Percentiles rank a stretch among this genome's conserved stretches.
Evolutionary conservation across 2,113 vertebrate genomes (phyloP).

Genomic region (Melanerpes formicivorus): DNA sequence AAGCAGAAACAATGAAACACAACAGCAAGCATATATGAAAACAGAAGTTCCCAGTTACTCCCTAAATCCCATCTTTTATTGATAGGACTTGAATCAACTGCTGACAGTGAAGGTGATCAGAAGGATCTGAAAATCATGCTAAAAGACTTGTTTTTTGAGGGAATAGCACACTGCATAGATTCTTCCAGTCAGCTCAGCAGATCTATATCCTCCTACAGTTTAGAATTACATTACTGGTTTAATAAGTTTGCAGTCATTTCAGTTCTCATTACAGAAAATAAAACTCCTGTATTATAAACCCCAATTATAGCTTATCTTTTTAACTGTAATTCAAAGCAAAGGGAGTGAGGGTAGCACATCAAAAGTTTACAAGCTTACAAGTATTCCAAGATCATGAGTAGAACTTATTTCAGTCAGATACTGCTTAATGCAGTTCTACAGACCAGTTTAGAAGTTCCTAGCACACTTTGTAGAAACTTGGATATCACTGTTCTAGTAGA

Average conservation of each 20-base stretch:
- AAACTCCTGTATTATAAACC: not conserved
- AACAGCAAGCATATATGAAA: not conserved
- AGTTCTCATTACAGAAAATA: not conserved
- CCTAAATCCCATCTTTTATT: not conserved
- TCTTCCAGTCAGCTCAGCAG: not conserved
- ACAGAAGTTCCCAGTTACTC: not conserved
- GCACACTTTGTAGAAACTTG: not conserved
- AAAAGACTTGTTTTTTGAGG: not conserved
- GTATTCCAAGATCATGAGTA: not conserved
- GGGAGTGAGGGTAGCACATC: not conserved
- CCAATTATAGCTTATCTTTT: not conserved
- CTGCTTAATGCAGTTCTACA: not conserved
- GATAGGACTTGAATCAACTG: not conserved
- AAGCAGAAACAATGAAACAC: not conserved
- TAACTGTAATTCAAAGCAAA: rapidly evolving
- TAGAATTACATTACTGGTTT: not conserved
- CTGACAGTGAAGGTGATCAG: not conserved
- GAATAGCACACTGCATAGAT: not conserved
- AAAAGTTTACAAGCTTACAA: not conserved
- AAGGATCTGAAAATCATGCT: not conserved
- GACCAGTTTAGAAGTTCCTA: not conserved
- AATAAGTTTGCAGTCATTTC: not conserved
- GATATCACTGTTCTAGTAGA: not conserved
- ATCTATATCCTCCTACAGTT: not conserved
- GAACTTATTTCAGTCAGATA: not conserved